Evolutionary conservation across 2,113 vertebrate species (phyloP), one percentile per base, ranked within the genome.

Genomic region (Alosa alosa): DNA sequence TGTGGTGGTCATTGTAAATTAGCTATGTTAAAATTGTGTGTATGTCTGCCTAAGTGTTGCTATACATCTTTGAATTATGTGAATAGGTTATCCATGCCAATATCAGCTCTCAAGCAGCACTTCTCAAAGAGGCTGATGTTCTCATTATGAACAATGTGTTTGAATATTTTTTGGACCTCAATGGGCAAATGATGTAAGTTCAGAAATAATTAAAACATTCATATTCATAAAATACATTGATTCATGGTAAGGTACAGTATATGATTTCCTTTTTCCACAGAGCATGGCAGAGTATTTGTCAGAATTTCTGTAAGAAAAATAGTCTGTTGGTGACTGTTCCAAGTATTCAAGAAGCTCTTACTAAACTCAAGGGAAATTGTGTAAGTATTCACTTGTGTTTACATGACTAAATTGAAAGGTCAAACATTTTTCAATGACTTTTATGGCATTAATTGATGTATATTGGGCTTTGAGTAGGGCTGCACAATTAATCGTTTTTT

Each of bases 91-190:
- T 97, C 91, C 96, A 97, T 11, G 93, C 95, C 90, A 96, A 99
- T 86, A 93, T 99, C 84, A 94, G 96, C 91, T 95, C 94, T 75
- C 97, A 98, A 86, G 89, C 92, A 25, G 87, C 88, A 49, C 95
- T 99, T 88, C 94, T 99, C 89, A 95, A 96, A 86, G 94, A 93
- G 81, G 92, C 97, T 72, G 97, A 99, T 88, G 94, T 98, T 89
- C 89, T 99, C 90, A 91, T 99, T 90, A 96, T 99, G 97, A 99
- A 99, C 95, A 98, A 99, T 86, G 97, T 99, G 85, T 99, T 98
- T 46, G 96, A 99, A 94, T 99, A 96, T 92, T 99, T 99, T 92
- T 94, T 99, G 94, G 95, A 97, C 90, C 94, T 94, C 86, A 89
- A 84, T 83, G 93, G 97, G 88, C 97, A 98, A 93, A 88, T 94